Conservation (phyloP, 1,140 invertebrate genomes). For the Eurosta solidaginis region DNA sequence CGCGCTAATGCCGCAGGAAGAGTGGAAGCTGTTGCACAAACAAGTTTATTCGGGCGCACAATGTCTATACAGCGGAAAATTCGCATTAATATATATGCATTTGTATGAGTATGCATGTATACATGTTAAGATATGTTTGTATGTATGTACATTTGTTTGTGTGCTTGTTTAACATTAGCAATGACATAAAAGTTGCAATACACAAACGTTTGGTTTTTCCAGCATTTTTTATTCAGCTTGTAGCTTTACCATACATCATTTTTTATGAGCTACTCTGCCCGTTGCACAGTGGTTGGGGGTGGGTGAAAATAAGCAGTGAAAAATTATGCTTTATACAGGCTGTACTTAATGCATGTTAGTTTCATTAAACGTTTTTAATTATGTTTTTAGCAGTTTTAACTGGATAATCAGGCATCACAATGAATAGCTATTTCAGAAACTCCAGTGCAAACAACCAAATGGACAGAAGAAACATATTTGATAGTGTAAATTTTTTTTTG, state of each 20-base stretch:
- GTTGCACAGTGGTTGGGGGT: neutral
- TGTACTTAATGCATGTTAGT: no score
- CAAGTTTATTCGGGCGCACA: neutral
- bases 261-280: neutral
- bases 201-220: constrained; percentile 22
- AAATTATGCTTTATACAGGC: no score
- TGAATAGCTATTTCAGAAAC: no score
- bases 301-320: neutral
- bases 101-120: neutral
- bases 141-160: neutral
- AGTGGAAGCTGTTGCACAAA: neutral
- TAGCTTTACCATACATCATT: neutral
- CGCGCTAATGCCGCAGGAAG: neutral
- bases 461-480: no score
- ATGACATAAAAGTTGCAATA: constrained; percentile 28
- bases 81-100: neutral
- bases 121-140: neutral
- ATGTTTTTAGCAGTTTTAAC: no score
- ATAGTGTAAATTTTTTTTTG: no score
- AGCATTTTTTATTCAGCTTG: neutral
- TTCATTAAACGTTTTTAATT: no score
- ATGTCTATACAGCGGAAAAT: neutral
- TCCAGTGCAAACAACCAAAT: no score
- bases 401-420: no score
- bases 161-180: neutral